These are phyloP conservation scores for Scaptomyza hsui DNA, from an alignment of 1,140 invertebrate species.

Conservation along the genomic window DNA sequence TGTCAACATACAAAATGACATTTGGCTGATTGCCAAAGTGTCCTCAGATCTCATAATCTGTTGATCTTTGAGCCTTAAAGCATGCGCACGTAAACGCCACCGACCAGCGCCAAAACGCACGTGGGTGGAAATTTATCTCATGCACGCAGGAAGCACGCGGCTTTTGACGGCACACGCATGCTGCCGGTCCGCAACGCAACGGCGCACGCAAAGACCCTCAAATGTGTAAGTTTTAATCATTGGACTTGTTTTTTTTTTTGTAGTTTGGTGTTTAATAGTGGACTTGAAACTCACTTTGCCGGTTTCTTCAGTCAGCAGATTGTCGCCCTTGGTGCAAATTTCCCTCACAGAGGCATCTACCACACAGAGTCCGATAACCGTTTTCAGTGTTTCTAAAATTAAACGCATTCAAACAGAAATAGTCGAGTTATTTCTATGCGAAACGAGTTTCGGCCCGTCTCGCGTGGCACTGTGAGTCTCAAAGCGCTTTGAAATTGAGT, in stretches of 20 bases:
- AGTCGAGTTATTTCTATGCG: slow-evolving; percentile 42
- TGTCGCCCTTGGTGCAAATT: slow-evolving; percentile 97
- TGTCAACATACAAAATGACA: slow-evolving; percentile 6
- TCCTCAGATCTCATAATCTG: slow-evolving; percentile 84
- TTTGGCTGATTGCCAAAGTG: slow-evolving; percentile 19
- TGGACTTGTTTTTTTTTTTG: slow-evolving; percentile 35
- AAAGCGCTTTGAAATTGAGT: slow-evolving; percentile 7
- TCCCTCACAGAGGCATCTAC: slow-evolving; percentile 94
- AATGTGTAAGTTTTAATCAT: slow-evolving; percentile 74
- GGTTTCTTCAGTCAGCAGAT: slow-evolving; percentile 95
- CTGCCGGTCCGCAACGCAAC: slow-evolving; percentile 26
- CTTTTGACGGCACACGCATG: slow-evolving; percentile 11
- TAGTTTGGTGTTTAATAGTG: neutral
- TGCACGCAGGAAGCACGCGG: slow-evolving; percentile 39
- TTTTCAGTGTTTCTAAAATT: slow-evolving; percentile 93
- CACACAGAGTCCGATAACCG: slow-evolving; percentile 94
- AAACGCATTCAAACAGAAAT: slow-evolving; percentile 55
- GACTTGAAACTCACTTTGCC: slow-evolving; percentile 88
- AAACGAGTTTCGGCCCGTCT: slow-evolving; percentile 20
- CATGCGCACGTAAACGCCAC: slow-evolving; percentile 17
- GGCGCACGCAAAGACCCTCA: slow-evolving; percentile 52
- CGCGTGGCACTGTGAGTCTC: slow-evolving; percentile 36
- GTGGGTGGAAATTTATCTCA: slow-evolving; percentile 38
- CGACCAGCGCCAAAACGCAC: slow-evolving; percentile 45
- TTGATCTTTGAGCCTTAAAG: slow-evolving; percentile 59